phyloP scores from a whole-genome alignment of 2,797 vertebrate species.

The Scomberomorus guttatus region DNA sequence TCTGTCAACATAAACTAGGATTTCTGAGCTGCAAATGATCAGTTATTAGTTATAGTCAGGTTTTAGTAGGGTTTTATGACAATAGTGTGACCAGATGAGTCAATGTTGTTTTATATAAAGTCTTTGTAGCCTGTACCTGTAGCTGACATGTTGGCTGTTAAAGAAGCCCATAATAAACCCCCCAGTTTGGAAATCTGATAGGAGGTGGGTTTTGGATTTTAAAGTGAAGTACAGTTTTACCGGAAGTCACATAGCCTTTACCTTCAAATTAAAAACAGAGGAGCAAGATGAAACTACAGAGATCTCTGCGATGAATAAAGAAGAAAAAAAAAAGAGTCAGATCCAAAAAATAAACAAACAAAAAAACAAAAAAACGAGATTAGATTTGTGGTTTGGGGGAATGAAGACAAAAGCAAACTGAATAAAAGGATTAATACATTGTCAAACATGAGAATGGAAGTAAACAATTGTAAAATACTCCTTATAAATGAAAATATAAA shows the following conservation, averaged over 20 bases:
- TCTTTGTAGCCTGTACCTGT: too few species aligned
- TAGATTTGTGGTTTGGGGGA: too few species aligned
- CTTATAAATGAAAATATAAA: background rate
- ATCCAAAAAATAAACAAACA: background rate
- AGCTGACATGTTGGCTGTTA: background rate
- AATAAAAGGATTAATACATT: too few species aligned
- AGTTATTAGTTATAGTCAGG: too few species aligned
- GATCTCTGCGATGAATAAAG: background rate
- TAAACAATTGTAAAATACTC: too few species aligned
- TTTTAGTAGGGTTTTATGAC: too few species aligned
- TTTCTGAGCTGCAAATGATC: background rate
- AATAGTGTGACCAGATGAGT: background rate
- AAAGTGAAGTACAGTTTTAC: fast-evolving
- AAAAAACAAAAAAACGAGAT: background rate
- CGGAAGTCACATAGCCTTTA: fast-evolving
- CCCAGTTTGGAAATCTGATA: constrained; percentile 81
- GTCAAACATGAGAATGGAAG: too few species aligned
- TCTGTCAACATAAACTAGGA: too few species aligned
- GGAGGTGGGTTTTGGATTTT: constrained; percentile 14
- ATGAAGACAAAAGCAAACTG: too few species aligned
- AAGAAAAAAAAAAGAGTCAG: too few species aligned
- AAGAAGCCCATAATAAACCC: constrained; percentile 46
- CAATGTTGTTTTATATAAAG: too few species aligned
- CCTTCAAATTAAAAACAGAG: constrained; percentile 60
- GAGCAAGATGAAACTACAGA: background rate